A percentile compares a stretch with the other conserved stretches of the same genome.
Conservation (phyloP, 53 echinoderm and acorn worm species). For the Paelopatides confundens region DNA sequence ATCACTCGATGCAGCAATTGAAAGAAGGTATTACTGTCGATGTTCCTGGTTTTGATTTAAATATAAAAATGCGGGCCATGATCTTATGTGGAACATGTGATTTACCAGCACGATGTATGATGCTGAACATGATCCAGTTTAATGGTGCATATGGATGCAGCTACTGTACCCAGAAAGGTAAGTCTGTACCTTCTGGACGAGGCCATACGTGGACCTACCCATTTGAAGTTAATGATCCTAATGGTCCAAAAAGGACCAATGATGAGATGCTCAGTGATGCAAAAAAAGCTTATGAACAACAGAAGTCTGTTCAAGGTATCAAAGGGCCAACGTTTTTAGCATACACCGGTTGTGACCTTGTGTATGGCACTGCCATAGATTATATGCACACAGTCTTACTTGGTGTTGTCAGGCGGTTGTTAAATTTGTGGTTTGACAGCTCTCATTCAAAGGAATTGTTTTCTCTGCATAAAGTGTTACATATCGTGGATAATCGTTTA, state of each 20-base stretch:
- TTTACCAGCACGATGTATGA: conserved; percentile 49
- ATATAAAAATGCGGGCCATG: neutral
- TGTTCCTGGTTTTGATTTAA: neutral
- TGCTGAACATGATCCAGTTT: conserved; percentile 2
- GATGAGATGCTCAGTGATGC: neutral
- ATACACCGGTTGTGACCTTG: conserved; percentile 21
- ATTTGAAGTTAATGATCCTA: neutral
- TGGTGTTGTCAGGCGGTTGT: conserved; percentile 47
- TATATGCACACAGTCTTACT: conserved; percentile 66
- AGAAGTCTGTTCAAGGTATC: neutral
- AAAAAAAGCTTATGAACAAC: neutral
- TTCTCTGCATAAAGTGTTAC: conserved; percentile 41
- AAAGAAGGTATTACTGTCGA: neutral
- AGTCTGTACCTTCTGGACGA: neutral
- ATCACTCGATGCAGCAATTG: no score
- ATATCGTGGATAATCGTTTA: conserved; percentile 52
- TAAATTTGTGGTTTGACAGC: conserved; percentile 60
- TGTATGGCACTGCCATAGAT: conserved; percentile 61
- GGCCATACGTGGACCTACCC: neutral
- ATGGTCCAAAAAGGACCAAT: neutral
- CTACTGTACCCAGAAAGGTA: neutral
- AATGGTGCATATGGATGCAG: neutral
- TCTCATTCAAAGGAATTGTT: conserved; percentile 44
- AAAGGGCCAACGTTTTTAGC: neutral
- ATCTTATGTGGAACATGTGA: conserved; percentile 64